Conservation (phyloP, 2,797 vertebrate species). For the Lycodopsis pacificus region DNA sequence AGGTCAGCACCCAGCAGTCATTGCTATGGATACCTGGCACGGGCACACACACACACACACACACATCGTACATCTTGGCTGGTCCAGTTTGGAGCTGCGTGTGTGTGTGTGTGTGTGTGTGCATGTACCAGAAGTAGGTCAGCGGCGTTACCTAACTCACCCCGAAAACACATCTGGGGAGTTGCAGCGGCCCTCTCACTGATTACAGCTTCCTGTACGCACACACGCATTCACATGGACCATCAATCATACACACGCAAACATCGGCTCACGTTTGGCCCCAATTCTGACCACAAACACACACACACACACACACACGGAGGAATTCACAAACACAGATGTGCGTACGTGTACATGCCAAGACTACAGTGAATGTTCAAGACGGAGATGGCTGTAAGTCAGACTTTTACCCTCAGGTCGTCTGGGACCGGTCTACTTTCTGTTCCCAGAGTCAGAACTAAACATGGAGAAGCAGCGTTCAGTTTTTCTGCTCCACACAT, state of each 20-base stretch:
- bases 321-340: background rate
- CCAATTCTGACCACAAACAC: background rate
- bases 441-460: too few relatives aligned
- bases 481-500: too few relatives aligned
- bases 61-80: constrained; percentile 54
- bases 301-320: background rate
- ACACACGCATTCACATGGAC: background rate
- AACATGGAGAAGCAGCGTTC: too few relatives aligned
- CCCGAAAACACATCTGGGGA: constrained; percentile 75
- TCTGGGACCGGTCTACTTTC: too few relatives aligned
- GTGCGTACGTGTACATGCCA: background rate
- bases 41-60: constrained; percentile 28
- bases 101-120: constrained; percentile 23
- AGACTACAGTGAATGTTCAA: background rate
- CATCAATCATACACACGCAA: background rate
- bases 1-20: constrained; percentile 83
- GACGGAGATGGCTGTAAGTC: background rate
- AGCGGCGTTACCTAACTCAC: constrained; percentile 82
- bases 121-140: constrained; percentile 80
- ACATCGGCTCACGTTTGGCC: background rate
- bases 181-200: constrained; percentile 39
- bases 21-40: constrained; percentile 83
- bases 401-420: too few relatives aligned
- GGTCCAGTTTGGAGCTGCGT: constrained; percentile 55
- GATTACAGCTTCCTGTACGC: constrained; percentile 40